phyloP scores from a whole-genome alignment of 2,113 vertebrate species.

The Chamaetylas fuelleborni region DNA sequence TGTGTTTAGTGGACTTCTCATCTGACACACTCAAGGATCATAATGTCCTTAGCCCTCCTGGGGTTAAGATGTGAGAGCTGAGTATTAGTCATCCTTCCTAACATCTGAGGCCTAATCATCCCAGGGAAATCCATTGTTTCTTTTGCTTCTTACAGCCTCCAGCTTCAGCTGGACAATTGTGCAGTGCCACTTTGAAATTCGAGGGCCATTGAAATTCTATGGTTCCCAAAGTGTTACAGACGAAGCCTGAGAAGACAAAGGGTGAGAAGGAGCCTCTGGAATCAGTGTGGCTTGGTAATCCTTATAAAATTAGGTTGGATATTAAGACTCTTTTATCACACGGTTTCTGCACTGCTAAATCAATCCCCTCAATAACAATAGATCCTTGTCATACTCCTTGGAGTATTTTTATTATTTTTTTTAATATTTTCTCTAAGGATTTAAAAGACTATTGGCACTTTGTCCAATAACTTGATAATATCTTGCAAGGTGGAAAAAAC shows the following conservation, averaged over 20 bases:
- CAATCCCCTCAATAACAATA: constrained; percentile 40
- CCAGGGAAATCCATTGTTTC: neutral
- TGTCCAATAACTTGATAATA: neutral
- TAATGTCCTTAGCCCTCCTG: neutral
- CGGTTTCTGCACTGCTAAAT: neutral
- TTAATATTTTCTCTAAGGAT: neutral
- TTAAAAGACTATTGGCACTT: constrained; percentile 7
- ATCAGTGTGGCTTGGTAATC: constrained; percentile 40
- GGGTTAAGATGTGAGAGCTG: neutral
- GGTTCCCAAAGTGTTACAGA: constrained; percentile 1
- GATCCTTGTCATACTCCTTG: constrained; percentile 14
- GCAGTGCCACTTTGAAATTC: neutral
- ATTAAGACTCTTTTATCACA: constrained; percentile 17
- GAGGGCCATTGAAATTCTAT: constrained; percentile 2
- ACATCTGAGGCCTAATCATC: neutral
- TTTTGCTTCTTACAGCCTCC: neutral
- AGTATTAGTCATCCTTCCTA: neutral
- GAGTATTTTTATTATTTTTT: constrained; percentile 52
- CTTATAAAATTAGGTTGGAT: constrained; percentile 53
- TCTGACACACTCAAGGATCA: neutral
- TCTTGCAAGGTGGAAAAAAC: neutral
- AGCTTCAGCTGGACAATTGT: neutral
- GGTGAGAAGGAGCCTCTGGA: neutral
- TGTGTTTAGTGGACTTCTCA: neutral
- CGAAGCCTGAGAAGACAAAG: constrained; percentile 19